Conservation (phyloP, 2,797 vertebrate genomes). For the Philypnodon macrostomus region DNA sequence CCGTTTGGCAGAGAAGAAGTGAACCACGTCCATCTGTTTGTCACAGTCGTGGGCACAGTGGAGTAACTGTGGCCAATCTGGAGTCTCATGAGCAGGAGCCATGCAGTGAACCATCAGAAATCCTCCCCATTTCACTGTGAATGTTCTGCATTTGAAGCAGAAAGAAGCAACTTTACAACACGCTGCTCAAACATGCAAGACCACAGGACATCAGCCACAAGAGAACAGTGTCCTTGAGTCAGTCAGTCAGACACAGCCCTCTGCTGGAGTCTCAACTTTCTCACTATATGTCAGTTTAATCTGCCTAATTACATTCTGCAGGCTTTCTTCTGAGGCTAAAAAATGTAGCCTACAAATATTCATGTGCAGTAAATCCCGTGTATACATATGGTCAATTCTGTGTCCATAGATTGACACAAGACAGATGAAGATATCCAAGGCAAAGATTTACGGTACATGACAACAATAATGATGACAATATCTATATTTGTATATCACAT, state of each 20-base stretch:
- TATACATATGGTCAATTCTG: no score
- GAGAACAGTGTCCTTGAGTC: conserved; percentile 37
- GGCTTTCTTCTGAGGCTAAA: conserved; percentile 2
- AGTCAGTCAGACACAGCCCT: conserved; percentile 46
- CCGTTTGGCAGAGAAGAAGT: conserved; percentile 21
- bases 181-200: conserved; percentile 13
- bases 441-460: no score
- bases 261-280: conserved; percentile 44
- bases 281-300: conserved; percentile 19
- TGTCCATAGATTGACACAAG: no score
- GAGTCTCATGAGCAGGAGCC: conserved; percentile 19
- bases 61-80: conserved; percentile 33
- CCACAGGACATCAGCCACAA: conserved; percentile 6
- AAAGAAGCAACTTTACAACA: background rate
- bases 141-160: conserved; percentile 21
- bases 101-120: no score
- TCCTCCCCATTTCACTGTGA: conserved; percentile 5
- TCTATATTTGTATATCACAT: no score
- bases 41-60: conserved; percentile 36
- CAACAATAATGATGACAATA: no score
- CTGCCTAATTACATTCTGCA: conserved; percentile 17
- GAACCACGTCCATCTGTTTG: conserved; percentile 47
- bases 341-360: no score
- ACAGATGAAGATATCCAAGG: no score
- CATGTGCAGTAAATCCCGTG: no score